These are phyloP conservation scores for Ochropacha duplaris DNA, from an alignment of 2,888 invertebrate species.

Conservation along the genomic window DNA sequence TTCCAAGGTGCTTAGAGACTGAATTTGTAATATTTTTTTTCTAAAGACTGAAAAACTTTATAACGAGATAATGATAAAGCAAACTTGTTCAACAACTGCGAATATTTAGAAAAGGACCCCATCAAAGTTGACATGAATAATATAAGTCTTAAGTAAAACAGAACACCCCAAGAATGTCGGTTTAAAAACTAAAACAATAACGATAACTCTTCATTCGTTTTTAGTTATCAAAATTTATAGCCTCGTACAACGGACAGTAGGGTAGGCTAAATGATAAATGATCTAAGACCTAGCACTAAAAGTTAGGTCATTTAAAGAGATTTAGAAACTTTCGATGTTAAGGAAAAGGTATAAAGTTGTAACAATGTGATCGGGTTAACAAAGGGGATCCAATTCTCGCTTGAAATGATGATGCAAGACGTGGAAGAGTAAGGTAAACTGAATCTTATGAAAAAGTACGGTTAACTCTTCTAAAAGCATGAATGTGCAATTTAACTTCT, in stretches of 20 bases:
- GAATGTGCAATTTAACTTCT: too few relatives aligned
- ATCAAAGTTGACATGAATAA: neutral
- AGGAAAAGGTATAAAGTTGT: constrained; percentile 27
- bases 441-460: neutral
- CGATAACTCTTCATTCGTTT: constrained; percentile 4
- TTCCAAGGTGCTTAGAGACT: too few relatives aligned
- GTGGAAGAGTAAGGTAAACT: neutral
- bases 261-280: constrained; percentile 35
- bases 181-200: constrained; percentile 5
- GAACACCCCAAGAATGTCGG: neutral
- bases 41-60: too few relatives aligned
- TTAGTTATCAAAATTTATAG: constrained; percentile 7
- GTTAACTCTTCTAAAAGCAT: too few relatives aligned
- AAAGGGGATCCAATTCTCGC: neutral
- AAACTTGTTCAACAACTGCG: too few relatives aligned
- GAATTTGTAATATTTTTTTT: too few relatives aligned
- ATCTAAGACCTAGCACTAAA: constrained; percentile 33
- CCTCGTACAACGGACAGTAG: constrained; percentile 8
- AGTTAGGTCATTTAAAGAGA: constrained; percentile 37
- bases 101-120: neutral
- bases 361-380: constrained; percentile 17
- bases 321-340: constrained; percentile 18
- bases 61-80: too few relatives aligned
- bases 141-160: neutral
- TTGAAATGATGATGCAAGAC: neutral